Evolutionary conservation across 2,113 vertebrate genomes (phyloP).

Genomic region (mouse (Mus musculus)): GRCm39 chr6:15472501-15473000

Average conservation of each 20-base stretch:
- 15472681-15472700: neutral
- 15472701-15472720: neutral
- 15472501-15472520: neutral
- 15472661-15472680: neutral
- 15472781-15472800: neutral
- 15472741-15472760: neutral
- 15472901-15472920: neutral
- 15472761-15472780: neutral
- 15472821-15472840: neutral
- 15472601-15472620: neutral
- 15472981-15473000: neutral
- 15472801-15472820: neutral
- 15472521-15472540: neutral
- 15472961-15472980: neutral
- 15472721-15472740: neutral
- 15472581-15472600: neutral
- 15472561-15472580: neutral
- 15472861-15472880: neutral
- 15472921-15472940: neutral
- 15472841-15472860: neutral
- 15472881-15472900: neutral
- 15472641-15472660: no score
- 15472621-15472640: fast-evolving
- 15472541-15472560: neutral
- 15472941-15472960: neutral